Conservation (phyloP, 2,113 vertebrate genomes). For the Peucedramus taeniatus region DNA sequence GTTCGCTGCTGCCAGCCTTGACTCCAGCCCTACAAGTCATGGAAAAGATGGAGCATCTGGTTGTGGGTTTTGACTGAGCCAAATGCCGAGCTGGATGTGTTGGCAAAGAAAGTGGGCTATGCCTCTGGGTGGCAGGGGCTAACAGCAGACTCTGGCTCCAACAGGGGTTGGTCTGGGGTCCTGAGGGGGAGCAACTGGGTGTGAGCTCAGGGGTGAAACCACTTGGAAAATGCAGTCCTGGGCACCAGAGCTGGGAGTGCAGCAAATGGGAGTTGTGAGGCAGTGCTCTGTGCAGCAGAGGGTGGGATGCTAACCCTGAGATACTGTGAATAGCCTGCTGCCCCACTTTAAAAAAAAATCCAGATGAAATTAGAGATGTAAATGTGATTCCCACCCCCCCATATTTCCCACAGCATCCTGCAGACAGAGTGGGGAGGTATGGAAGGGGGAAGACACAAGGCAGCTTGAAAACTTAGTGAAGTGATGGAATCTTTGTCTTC, state of each 20-base stretch:
- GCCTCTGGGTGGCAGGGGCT: not conserved
- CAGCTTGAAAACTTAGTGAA: not conserved
- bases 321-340: not conserved
- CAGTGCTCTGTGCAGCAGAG: not conserved
- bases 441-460: not conserved
- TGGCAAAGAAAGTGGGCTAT: not conserved
- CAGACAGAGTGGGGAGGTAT: not conserved
- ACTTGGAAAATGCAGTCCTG: not conserved
- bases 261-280: accelerated
- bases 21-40: accelerated
- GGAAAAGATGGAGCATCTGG: not conserved
- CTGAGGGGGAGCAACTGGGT: not conserved
- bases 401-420: not conserved
- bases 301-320: not conserved
- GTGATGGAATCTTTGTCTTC: not conserved
- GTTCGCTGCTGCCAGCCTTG: accelerated
- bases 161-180: not conserved
- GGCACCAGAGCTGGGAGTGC: not conserved
- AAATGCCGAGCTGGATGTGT: not conserved
- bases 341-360: not conserved
- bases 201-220: not conserved
- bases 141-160: not conserved
- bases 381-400: not conserved
- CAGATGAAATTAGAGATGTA: not conserved
- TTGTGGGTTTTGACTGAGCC: accelerated